Evolutionary conservation across 2,113 vertebrate genomes (phyloP).

Genomic region (Oncorhynchus kisutch): DNA sequence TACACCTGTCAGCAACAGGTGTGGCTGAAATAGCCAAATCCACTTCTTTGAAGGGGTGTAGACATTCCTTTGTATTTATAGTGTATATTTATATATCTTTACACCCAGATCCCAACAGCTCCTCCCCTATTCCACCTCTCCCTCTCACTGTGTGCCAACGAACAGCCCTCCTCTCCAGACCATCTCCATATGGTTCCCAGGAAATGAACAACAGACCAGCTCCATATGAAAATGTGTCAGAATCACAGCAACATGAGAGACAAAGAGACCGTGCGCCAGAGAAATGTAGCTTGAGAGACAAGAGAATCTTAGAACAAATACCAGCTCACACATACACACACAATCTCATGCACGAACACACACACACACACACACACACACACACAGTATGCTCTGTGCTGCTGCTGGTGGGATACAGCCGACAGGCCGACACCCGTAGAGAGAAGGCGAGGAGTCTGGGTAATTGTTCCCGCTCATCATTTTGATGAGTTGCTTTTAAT

Average conservation of each 20-base stretch:
- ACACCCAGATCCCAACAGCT: neutral
- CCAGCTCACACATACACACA: neutral
- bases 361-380: conserved; percentile 14
- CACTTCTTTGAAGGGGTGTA: too few species aligned
- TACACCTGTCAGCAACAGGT: too few species aligned
- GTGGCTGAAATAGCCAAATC: too few species aligned
- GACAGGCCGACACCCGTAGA: conserved; percentile 67
- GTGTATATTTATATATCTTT: too few species aligned
- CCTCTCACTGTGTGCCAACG: neutral
- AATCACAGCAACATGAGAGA: conserved; percentile 20
- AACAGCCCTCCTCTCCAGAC: conserved; percentile 10
- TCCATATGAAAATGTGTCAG: conserved; percentile 29
- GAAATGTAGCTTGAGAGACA: conserved; percentile 32
- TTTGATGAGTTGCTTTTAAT: conserved; percentile 78
- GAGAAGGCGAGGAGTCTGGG: conserved; percentile 63
- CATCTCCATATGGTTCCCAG: too few species aligned
- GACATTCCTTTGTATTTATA: too few species aligned
- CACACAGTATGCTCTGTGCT: conserved; percentile 39
- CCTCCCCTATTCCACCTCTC: neutral
- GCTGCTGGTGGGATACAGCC: conserved; percentile 61
- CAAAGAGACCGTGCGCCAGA: conserved; percentile 33
- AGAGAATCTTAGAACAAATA: too few species aligned
- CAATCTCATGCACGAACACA: conserved; percentile 6
- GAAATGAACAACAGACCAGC: conserved; percentile 24
- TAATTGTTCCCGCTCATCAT: conserved; percentile 75